Base-by-base conservation (phyloP, 2,797 vertebrate genomes). In the Lagocephalus sceleratus region DNA sequence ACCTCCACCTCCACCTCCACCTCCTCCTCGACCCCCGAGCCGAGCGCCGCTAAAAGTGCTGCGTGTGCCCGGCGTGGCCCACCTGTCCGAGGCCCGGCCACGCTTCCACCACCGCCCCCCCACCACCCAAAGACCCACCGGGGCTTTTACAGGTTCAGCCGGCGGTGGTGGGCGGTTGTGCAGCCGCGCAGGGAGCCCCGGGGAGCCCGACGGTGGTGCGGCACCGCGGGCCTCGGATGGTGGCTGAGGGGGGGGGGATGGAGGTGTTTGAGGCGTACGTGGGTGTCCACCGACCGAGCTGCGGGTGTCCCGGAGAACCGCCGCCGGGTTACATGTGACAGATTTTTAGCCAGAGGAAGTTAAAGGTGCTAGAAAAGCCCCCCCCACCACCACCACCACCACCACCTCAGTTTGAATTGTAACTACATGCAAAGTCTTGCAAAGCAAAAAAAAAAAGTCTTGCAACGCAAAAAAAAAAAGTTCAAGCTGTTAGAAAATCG, bases 31-130 rank as follows among this genome's bases (percentile, higher is more conserved):
- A 71, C 54, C 20, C 26, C 17, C 12, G 7, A 26, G 50, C 41
- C 63, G 76, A 69, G 71, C 68, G 75, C 51, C 52, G 47, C 21
- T 2, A 73, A 82, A 82, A 85, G 26, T 87, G 82, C 86, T 90
- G 86, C 75, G 86, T 84, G 80, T 80, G 9, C 40, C 75, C 29
- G 11, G 81, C 68, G 71, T 73, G 88, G 87, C 89, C 89, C 89
- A 87, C 78, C 84, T 86, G 85, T 80, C 81, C 76, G 60, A 66
- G 91, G 90, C 90, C 90, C 77, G 62, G 73, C 62, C 73, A 69
- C 45, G 53, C 67, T 75, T 68, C 47, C 29, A 53, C 40, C 16
- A 4, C n/a, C n/a, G n/a, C n/a, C n/a, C n/a, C n/a, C n/a, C n/a
- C n/a, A n/a, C n/a, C n/a, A n/a, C n/a, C n/a, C n/a, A n/a, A n/a